These are phyloP conservation scores for Xenopus petersii DNA, from an alignment of 2,797 vertebrate species.

Conservation along the genomic window DNA sequence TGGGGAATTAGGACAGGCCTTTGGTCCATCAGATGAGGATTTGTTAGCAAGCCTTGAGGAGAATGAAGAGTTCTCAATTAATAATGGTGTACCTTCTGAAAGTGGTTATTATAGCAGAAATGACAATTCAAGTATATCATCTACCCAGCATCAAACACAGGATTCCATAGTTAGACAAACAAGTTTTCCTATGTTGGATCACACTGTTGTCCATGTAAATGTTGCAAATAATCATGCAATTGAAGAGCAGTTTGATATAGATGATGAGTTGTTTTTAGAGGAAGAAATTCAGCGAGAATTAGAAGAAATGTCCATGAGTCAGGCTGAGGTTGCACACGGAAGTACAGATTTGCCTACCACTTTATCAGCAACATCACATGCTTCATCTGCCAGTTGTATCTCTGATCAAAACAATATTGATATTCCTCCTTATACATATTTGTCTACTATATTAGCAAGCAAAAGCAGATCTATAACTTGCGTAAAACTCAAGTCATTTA, in stretches of 20 bases:
- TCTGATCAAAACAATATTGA: conserved; percentile 55
- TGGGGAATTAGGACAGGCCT: conserved; percentile 60
- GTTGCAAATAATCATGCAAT: conserved; percentile 68
- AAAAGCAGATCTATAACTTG: conserved; percentile 54
- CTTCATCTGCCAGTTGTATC: conserved; percentile 45
- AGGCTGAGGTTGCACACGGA: conserved; percentile 39
- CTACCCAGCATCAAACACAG: conserved; percentile 3
- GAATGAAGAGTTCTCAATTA: conserved; percentile 60
- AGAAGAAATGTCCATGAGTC: conserved; percentile 50
- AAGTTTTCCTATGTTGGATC: background rate
- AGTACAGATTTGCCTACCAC: conserved; percentile 44
- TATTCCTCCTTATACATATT: conserved; percentile 80
- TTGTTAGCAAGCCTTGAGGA: conserved; percentile 81
- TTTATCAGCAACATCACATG: conserved; percentile 13
- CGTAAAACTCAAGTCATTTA: conserved; percentile 85
- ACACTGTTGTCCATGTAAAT: background rate
- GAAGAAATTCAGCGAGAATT: conserved; percentile 62
- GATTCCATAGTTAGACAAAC: conserved; percentile 2
- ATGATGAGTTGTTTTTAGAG: conserved; percentile 76
- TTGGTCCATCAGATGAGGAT: conserved; percentile 73
- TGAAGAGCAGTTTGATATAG: conserved; percentile 74
- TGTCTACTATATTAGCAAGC: conserved; percentile 71
- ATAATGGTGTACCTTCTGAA: conserved; percentile 57
- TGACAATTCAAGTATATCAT: conserved; percentile 53
- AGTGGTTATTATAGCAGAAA: conserved; percentile 71